These are phyloP conservation scores for Enteromius afrohamiltoni DNA, from an alignment of 2,797 vertebrate genomes.

Conservation along the genomic window DNA sequence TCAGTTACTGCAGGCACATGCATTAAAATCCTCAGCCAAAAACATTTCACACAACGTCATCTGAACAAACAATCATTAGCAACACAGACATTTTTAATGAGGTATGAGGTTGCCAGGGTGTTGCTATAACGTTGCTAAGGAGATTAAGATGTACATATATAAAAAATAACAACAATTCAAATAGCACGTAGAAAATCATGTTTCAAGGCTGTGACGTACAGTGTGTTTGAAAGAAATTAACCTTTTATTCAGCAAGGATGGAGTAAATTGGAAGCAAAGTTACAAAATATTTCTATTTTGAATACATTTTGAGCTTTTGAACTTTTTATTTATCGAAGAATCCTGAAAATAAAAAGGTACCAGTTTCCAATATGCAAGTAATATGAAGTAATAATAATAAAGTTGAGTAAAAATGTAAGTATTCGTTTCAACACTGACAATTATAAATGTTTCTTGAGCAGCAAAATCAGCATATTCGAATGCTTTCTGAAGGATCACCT, in stretches of 20 bases:
- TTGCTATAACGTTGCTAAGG: background rate
- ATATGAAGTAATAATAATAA: background rate
- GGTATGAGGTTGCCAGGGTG: background rate
- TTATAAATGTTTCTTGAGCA: background rate
- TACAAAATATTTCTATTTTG: background rate
- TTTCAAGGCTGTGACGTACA: background rate
- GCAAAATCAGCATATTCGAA: background rate
- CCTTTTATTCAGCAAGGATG: background rate
- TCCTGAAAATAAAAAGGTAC: background rate
- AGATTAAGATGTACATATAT: background rate
- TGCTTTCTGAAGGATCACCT: background rate
- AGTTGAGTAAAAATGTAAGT: too few species aligned
- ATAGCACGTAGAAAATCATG: background rate
- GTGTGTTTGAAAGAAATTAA: background rate
- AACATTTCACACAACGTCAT: background rate
- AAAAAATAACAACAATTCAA: background rate
- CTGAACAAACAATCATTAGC: background rate
- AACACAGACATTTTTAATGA: background rate
- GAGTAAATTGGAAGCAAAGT: background rate
- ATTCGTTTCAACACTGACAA: background rate
- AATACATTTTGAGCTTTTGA: background rate
- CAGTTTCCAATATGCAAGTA: background rate
- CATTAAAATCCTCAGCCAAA: constrained; percentile 12
- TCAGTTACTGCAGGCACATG: background rate
- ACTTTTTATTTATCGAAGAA: background rate